Conservation (phyloP, 2,797 vertebrate species). For the Gallirallus australis region DNA sequence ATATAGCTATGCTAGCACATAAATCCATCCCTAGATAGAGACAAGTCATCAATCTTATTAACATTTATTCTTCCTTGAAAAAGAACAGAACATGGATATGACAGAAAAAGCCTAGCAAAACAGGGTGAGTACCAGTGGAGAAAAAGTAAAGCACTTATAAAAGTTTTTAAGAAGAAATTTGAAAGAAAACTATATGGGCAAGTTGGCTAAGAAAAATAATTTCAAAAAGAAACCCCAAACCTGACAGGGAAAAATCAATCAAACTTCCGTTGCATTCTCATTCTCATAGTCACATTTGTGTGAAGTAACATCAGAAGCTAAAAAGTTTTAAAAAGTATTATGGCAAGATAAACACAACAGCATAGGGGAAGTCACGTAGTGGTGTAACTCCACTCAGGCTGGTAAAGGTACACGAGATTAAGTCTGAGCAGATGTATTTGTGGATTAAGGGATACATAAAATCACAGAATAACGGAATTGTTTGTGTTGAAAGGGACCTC, state of each 20-base stretch:
- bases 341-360: not conserved
- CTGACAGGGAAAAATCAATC: not conserved
- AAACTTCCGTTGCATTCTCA: not conserved
- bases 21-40: not conserved
- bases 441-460: not conserved
- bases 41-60: not conserved
- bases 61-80: not conserved
- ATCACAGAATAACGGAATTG: too few relatives aligned
- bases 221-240: not conserved
- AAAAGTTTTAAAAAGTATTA: not conserved
- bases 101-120: not conserved
- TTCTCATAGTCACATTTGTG: not conserved
- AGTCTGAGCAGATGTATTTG: not conserved
- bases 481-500: too few relatives aligned
- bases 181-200: not conserved
- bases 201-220: not conserved
- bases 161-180: not conserved
- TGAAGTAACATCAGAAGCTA: not conserved
- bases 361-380: not conserved
- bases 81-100: not conserved
- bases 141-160: not conserved
- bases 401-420: not conserved
- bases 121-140: not conserved
- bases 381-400: not conserved
- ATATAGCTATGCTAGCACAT: not conserved